Conservation (phyloP, 2,888 invertebrate genomes). For the Encarsia formosa region DNA sequence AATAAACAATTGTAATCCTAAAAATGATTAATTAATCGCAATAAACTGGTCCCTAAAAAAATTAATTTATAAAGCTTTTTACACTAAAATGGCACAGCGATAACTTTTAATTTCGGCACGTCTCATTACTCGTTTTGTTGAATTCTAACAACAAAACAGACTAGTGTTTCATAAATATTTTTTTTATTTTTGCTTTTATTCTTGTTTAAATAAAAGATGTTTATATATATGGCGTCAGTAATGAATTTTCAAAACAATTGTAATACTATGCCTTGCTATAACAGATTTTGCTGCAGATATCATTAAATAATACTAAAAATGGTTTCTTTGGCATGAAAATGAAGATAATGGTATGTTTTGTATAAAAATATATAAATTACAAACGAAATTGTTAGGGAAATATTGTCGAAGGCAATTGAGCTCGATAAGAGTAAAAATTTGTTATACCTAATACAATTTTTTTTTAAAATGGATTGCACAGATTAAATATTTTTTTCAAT, state of each 20-base stretch:
- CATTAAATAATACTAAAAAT: slow-evolving; percentile 31
- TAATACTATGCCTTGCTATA: slow-evolving; percentile 26
- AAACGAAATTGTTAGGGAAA: slow-evolving; percentile 14
- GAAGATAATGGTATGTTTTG: slow-evolving; percentile 24
- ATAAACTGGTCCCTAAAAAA: slow-evolving; percentile 15
- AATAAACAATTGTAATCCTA: slow-evolving; percentile 22
- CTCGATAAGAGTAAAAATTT: slow-evolving; percentile 8
- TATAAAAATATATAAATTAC: slow-evolving; percentile 19
- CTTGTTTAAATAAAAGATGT: slow-evolving; percentile 1
- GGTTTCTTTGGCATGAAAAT: slow-evolving; percentile 42
- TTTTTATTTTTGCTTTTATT: neutral
- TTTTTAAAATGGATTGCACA: slow-evolving; percentile 19
- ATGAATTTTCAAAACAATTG: slow-evolving; percentile 12
- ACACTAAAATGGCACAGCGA: slow-evolving; percentile 23
- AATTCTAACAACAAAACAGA: slow-evolving; percentile 10
- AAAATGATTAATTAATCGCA: slow-evolving; percentile 13
- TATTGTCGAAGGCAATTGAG: slow-evolving; percentile 6
- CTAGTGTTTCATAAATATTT: slow-evolving; percentile 10
- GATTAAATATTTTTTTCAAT: too few relatives aligned
- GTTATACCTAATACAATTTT: slow-evolving; percentile 16
- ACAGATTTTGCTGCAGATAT: slow-evolving; percentile 21
- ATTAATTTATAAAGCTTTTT: slow-evolving; percentile 8
- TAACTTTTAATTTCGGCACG: slow-evolving; percentile 17
- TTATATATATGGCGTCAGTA: slow-evolving; percentile 16
- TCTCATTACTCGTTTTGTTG: slow-evolving; percentile 7